Evolutionary conservation across 2,113 vertebrate genomes (phyloP).

Genomic region (Misgurnus mizolepis): DNA sequence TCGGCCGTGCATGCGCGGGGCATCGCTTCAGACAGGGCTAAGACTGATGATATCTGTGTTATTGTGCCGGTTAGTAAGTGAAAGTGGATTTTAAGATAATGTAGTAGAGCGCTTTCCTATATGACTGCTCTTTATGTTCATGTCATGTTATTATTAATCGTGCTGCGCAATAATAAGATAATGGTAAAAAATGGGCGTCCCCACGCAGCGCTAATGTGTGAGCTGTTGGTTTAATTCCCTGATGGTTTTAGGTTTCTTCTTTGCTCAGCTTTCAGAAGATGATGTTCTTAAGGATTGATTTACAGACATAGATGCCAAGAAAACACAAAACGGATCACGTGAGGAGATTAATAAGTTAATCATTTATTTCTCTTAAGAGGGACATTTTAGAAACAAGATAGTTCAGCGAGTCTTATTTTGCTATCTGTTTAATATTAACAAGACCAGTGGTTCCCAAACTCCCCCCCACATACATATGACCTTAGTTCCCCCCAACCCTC

Average conservation of each 20-base stretch:
- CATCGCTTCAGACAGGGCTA: neutral
- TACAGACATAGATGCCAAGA: too few species aligned
- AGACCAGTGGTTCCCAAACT: too few species aligned
- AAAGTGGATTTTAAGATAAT: slow-evolving; percentile 21
- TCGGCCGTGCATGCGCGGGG: neutral
- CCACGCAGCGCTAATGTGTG: neutral
- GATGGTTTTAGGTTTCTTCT: neutral
- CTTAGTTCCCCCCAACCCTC: too few species aligned
- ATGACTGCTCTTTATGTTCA: neutral
- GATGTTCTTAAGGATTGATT: too few species aligned
- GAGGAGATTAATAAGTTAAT: too few species aligned
- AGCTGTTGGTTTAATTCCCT: neutral
- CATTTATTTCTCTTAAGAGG: too few species aligned
- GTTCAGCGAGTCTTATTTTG: too few species aligned
- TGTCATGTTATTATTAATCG: slow-evolving; percentile 26
- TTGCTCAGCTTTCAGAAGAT: too few species aligned
- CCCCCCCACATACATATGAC: too few species aligned
- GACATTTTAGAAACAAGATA: too few species aligned
- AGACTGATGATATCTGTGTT: slow-evolving; percentile 23
- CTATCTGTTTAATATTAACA: too few species aligned
- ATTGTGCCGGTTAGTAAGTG: neutral
- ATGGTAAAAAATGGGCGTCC: neutral
- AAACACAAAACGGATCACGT: too few species aligned
- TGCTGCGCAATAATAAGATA: neutral
- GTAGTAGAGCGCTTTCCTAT: neutral